Conservation (phyloP, 2,113 vertebrate species). For the Emydocephalus ijimae region DNA sequence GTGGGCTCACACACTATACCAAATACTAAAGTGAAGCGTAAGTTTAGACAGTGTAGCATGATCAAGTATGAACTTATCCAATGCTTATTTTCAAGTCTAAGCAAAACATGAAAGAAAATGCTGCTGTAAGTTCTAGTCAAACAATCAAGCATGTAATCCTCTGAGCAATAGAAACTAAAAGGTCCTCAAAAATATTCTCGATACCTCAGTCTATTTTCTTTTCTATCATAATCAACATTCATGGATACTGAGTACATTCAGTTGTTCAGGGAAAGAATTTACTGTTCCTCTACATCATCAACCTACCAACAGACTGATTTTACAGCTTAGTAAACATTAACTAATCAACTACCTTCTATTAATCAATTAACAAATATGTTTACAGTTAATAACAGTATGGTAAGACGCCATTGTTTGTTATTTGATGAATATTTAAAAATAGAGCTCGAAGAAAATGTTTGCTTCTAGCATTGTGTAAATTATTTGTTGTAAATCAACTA, state of each 20-base stretch:
- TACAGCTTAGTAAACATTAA: background rate
- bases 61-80: background rate
- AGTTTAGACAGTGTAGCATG: background rate
- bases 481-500: background rate
- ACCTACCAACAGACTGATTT: background rate
- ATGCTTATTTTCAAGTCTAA: background rate
- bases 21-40: background rate
- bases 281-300: background rate
- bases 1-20: background rate
- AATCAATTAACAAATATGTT: background rate
- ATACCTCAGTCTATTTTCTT: background rate
- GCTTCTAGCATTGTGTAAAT: background rate
- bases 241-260: background rate
- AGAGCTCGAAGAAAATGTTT: background rate
- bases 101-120: background rate
- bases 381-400: background rate
- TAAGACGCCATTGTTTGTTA: background rate
- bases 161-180: background rate
- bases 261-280: background rate
- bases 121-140: background rate
- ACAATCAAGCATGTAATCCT: background rate
- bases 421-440: background rate
- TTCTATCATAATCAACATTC: background rate
- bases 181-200: background rate
- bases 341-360: background rate